A percentile compares a stretch with the other conserved stretches of the same genome.
These are phyloP conservation scores for Pristionchus japonicus DNA, from an alignment of 2,888 invertebrate genomes.

Conservation along the genomic window DNA sequence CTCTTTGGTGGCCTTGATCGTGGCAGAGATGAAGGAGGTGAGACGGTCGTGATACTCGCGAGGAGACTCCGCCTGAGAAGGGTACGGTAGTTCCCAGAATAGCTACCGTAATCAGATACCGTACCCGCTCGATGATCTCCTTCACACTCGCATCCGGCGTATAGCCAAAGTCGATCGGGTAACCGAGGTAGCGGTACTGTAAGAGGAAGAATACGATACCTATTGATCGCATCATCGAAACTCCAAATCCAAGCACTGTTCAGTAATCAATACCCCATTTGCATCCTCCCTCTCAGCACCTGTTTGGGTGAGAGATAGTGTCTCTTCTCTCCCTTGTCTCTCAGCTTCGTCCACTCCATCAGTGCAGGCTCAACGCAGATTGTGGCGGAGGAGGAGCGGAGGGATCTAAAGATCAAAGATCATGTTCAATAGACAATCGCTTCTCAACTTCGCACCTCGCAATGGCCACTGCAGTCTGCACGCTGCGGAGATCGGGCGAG, in stretches of 20 bases:
- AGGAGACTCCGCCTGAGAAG: neutral
- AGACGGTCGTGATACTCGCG: constrained; percentile 38
- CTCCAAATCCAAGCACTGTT: too few species aligned
- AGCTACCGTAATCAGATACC: neutral
- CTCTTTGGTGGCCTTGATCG: neutral
- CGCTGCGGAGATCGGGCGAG: constrained; percentile 39
- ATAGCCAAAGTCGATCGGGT: constrained; percentile 43
- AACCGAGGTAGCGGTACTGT: constrained; percentile 42
- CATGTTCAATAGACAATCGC: neutral
- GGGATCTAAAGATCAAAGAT: neutral
- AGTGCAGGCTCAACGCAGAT: constrained; percentile 41
- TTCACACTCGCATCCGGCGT: constrained; percentile 6
- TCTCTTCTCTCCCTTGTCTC: neutral
- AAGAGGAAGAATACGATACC: too few species aligned
- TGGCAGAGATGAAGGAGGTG: neutral
- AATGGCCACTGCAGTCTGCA: constrained; percentile 43
- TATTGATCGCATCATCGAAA: too few species aligned
- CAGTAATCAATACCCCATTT: too few species aligned
- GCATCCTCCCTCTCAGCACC: too few species aligned
- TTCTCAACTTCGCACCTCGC: neutral
- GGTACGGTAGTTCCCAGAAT: neutral
- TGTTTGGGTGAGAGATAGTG: constrained; percentile 38
- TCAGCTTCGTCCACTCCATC: constrained; percentile 41
- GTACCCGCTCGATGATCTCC: constrained; percentile 30
- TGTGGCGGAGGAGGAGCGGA: neutral